Evolutionary conservation across 2,888 invertebrate species (phyloP).

Genomic region (Flabesymbios commensalis): DNA sequence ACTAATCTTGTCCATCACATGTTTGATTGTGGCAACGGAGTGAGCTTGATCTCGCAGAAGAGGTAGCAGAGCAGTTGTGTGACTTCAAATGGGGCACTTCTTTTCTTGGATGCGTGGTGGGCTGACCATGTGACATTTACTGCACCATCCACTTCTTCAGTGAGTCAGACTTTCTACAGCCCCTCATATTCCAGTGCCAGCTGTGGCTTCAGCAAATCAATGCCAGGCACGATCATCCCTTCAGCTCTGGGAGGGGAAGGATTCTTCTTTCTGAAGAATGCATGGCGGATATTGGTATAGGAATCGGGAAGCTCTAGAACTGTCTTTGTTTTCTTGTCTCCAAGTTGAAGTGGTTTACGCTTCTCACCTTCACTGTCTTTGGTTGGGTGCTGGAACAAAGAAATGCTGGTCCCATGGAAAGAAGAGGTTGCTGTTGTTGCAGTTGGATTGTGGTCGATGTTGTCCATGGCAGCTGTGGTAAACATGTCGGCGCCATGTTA

Average conservation of each 20-base stretch:
- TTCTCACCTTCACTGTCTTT: slow-evolving; percentile 14
- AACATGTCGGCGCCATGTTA: slow-evolving; percentile 26
- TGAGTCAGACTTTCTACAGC: slow-evolving; percentile 8
- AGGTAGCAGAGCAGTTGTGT: slow-evolving; percentile 18
- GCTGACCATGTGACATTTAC: slow-evolving; percentile 17
- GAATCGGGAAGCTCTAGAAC: slow-evolving; percentile 28
- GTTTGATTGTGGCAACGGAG: slow-evolving; percentile 21
- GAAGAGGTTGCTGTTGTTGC: slow-evolving; percentile 27
- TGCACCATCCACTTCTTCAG: slow-evolving; percentile 6
- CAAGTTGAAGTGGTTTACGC: slow-evolving; percentile 7
- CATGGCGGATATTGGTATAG: slow-evolving; percentile 23
- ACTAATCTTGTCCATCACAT: slow-evolving; percentile 20
- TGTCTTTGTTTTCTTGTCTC: slow-evolving; percentile 9
- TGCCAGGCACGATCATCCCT: neutral
- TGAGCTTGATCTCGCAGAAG: slow-evolving; percentile 13
- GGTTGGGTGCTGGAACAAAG: slow-evolving; percentile 32
- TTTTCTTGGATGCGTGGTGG: slow-evolving; percentile 16
- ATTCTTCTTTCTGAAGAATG: slow-evolving; percentile 19
- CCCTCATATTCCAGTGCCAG: slow-evolving; percentile 19
- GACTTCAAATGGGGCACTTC: neutral
- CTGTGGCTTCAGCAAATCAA: neutral
- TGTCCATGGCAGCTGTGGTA: slow-evolving; percentile 37
- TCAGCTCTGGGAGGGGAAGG: slow-evolving; percentile 8
- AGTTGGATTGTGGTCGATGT: slow-evolving; percentile 36
- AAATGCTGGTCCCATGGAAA: slow-evolving; percentile 35